These are phyloP conservation scores for Scaptomyza caliginosa DNA, from an alignment of 2,888 invertebrate species.

Conservation along the genomic window DNA sequence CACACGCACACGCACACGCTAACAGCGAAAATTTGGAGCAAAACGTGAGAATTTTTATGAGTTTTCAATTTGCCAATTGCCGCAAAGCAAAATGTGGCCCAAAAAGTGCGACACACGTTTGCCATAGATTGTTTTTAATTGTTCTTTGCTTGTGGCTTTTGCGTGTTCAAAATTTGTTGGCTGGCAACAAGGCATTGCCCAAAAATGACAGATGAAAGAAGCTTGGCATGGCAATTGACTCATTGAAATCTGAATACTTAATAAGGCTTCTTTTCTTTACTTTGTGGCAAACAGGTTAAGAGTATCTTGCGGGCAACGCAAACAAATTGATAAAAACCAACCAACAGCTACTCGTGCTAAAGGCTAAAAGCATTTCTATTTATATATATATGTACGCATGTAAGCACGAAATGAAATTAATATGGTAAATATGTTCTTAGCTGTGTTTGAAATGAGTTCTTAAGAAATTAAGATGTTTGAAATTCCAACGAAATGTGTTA, in stretches of 20 bases:
- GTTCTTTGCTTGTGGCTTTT: background rate
- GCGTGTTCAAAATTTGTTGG: constrained; percentile 17
- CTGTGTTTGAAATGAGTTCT: background rate
- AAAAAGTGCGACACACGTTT: constrained; percentile 63
- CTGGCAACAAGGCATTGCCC: constrained; percentile 29
- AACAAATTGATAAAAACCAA: constrained; percentile 12
- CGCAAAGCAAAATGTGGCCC: constrained; percentile 18
- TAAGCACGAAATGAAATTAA: constrained; percentile 3
- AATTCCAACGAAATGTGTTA: background rate
- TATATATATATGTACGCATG: background rate
- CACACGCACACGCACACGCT: background rate
- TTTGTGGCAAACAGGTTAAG: constrained; percentile 43
- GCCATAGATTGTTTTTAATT: constrained; percentile 44
- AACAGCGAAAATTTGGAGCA: constrained; percentile 72
- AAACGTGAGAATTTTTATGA: constrained; percentile 75
- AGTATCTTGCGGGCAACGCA: constrained; percentile 23
- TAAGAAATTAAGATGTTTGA: background rate
- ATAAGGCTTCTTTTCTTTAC: constrained; percentile 11
- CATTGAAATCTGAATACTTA: constrained; percentile 40
- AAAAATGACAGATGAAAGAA: constrained; percentile 34
- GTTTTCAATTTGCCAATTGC: constrained; percentile 67
- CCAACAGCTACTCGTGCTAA: constrained; percentile 1
- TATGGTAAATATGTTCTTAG: background rate
- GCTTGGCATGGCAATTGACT: constrained; percentile 26
- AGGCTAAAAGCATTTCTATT: constrained; percentile 9